A percentile compares a stretch with the other conserved stretches of the same genome.
These are phyloP conservation scores for Seriola aureovittata DNA, from an alignment of 2,113 vertebrate species.

Conservation along the genomic window DNA sequence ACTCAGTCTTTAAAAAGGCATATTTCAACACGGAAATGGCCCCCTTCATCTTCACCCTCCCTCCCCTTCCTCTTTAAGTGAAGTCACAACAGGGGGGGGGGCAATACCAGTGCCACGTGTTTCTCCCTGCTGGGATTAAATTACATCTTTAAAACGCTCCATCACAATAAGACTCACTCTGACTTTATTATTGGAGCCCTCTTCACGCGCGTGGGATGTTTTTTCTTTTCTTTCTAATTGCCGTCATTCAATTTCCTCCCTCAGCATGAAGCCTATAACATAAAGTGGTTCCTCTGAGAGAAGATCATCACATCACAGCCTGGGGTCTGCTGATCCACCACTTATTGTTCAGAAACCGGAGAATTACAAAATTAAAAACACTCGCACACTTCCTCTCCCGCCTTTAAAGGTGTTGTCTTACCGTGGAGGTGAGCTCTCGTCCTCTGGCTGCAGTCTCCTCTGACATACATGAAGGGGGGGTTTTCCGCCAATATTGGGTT, in stretches of 20 bases:
- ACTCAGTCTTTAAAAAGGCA: background rate
- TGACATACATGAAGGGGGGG: too few relatives aligned
- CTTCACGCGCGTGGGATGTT: background rate
- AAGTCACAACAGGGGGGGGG: constrained; percentile 9
- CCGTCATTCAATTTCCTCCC: background rate
- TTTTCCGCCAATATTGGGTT: background rate
- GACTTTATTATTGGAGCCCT: background rate
- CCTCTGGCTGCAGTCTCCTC: background rate
- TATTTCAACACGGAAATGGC: too few relatives aligned
- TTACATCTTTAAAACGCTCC: background rate
- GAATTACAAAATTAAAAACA: background rate
- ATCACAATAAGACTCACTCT: background rate
- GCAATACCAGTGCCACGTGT: constrained; percentile 59
- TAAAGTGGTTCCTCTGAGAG: background rate
- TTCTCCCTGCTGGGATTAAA: constrained; percentile 2
- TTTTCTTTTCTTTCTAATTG: background rate
- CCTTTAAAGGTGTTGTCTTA: constrained; percentile 4
- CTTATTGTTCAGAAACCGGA: background rate
- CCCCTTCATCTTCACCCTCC: background rate
- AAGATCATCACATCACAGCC: background rate
- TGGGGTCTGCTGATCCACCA: background rate
- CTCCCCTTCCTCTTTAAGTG: background rate
- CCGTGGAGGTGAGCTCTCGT: constrained; percentile 13
- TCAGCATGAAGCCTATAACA: background rate
- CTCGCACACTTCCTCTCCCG: too few relatives aligned